Evolutionary conservation across 1,140 invertebrate species (phyloP).

Genomic region (Lycorma delicatula): DNA sequence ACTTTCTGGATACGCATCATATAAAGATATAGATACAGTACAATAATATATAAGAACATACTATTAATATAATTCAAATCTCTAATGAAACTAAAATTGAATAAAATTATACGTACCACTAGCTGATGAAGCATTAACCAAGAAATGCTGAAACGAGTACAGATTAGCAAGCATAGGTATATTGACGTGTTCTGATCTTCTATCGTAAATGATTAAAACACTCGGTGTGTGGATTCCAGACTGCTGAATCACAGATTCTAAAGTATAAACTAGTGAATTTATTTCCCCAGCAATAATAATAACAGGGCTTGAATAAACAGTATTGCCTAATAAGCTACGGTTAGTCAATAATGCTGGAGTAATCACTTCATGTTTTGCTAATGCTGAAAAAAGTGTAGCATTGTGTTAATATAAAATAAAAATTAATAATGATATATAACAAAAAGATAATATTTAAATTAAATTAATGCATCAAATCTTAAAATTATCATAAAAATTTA

Average conservation of each 20-base stretch:
- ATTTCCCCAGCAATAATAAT: conserved; percentile 39
- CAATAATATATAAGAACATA: neutral
- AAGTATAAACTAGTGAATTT: conserved; percentile 38
- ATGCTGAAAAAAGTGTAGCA: too few species aligned
- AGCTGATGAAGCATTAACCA: too few species aligned
- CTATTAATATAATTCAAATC: neutral
- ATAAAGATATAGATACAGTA: neutral
- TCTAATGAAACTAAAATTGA: neutral
- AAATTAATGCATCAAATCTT: too few species aligned
- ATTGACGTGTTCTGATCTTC: conserved; percentile 31
- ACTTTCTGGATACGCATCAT: too few species aligned
- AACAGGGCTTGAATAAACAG: conserved; percentile 41
- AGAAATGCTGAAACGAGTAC: too few species aligned
- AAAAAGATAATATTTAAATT: too few species aligned
- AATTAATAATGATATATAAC: too few species aligned
- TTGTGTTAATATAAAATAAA: too few species aligned
- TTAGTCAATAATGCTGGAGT: conserved; percentile 39
- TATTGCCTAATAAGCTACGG: conserved; percentile 36
- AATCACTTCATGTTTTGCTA: conserved; percentile 39
- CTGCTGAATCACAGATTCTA: conserved; percentile 43
- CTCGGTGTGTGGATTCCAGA: conserved; percentile 40
- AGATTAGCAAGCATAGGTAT: too few species aligned
- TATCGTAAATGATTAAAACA: conserved; percentile 30
- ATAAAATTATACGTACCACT: too few species aligned
- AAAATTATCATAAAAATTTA: too few species aligned